Evolutionary conservation across 2,888 invertebrate species (phyloP).

Genomic region (Tenthredo mesomela): DNA sequence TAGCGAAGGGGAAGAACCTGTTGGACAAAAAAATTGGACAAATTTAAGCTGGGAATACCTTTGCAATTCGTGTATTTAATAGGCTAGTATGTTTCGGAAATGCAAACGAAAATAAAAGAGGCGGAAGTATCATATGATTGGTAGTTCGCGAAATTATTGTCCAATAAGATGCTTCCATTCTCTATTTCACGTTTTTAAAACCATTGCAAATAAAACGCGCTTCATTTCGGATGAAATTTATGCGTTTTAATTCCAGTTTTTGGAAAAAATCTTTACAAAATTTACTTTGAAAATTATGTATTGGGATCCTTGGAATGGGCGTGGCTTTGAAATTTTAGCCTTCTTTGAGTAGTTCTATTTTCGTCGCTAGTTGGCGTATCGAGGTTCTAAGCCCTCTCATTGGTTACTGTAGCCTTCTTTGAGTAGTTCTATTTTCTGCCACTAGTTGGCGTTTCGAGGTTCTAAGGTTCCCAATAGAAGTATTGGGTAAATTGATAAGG

Average conservation of each 20-base stretch:
- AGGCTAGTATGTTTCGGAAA: too few species aligned
- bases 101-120: not conserved
- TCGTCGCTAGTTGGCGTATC: too few species aligned
- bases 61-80: not conserved
- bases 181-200: not conserved
- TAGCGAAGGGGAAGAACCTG: not conserved
- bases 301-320: too few species aligned
- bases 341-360: too few species aligned
- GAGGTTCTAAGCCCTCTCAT: too few species aligned
- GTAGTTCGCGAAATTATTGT: too few species aligned
- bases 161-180: not conserved
- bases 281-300: not conserved
- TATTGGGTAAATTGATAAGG: not conserved
- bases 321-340: too few species aligned
- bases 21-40: not conserved
- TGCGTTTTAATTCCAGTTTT: not conserved
- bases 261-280: not conserved
- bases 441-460: too few species aligned
- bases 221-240: not conserved
- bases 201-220: not conserved
- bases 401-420: too few species aligned
- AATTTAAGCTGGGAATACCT: not conserved
- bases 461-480: too few species aligned
- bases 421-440: too few species aligned
- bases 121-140: not conserved